Evolutionary conservation across 2,113 vertebrate genomes (phyloP), one percentile per base, ranked within the genome.

Genomic region (Galbula dea): DNA sequence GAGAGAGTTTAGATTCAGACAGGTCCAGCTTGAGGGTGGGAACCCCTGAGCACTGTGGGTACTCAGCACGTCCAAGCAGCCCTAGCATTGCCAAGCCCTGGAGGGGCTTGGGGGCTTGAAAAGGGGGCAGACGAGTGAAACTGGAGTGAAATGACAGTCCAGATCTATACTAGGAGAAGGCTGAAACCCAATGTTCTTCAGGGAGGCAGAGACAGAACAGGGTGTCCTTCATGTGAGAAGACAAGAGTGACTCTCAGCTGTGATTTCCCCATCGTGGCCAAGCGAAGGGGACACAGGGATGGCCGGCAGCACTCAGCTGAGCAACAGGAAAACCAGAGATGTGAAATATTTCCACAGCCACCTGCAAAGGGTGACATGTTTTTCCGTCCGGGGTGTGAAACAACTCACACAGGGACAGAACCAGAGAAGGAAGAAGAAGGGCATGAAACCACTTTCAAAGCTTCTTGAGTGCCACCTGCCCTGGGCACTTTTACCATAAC

Each of bases 281-380:
- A 51, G 62, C 43, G 27, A 0, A 0, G 65, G 57, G 63, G 19
- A 43, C 71, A 23, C 0, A 0, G 37, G 22, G 45, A 41, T 29
- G 55, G 36, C 34, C 1, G 6, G 48, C 78, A 61, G 36, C 4
- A 0, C 48, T 21, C 48, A 5, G 71, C 82, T 89, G 72, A 86
- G 52, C 75, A 93, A 95, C 94, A 94, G 90, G 93, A 95, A 95
- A 92, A 93, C 83, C 88, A 96, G 63, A 91, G 36, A 73, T 2
- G 7, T 49, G 62, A 74, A 94, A 26, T 80, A 69, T 76, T 86
- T 89, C 79, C 62, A 88, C 88, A 94, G 54, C 45, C 2, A 45
- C 57, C 52, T 82, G 78, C 49, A 79, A 85, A 82, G 62, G 36
- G 62, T 87, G 71, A 76, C 48, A 52, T 1, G 1, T 69, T 75